Evolutionary conservation across 1,140 invertebrate species (phyloP).

Genomic region (Heliconius nattereri): DNA sequence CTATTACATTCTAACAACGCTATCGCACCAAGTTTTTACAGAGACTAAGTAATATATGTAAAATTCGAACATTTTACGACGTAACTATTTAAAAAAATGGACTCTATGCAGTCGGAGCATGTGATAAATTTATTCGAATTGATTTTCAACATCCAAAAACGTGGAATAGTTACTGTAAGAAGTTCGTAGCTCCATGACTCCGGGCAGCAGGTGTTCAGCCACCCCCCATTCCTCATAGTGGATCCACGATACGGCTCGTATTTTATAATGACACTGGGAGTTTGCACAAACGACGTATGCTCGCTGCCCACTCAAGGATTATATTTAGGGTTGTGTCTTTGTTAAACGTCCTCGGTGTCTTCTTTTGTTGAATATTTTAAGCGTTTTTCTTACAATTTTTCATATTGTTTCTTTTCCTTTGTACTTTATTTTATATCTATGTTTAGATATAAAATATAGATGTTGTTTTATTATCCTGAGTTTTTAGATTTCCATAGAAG

Average conservation of each 20-base stretch:
- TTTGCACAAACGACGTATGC: constrained; percentile 67
- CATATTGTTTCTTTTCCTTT: background rate
- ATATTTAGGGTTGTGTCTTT: constrained; percentile 50
- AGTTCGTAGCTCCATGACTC: constrained; percentile 40
- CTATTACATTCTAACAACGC: too few species aligned
- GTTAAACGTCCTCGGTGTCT: background rate
- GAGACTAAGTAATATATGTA: constrained; percentile 40
- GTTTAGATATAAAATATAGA: background rate
- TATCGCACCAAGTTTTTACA: constrained; percentile 30
- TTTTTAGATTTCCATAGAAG: too few species aligned
- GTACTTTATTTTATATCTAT: background rate
- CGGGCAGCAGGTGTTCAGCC: constrained; percentile 61
- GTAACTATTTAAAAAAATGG: constrained; percentile 39
- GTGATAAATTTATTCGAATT: constrained; percentile 57
- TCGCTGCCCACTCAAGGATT: constrained; percentile 68
- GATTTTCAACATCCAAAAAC: constrained; percentile 56
- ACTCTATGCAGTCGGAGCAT: constrained; percentile 38
- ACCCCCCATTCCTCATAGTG: constrained; percentile 73
- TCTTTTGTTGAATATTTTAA: constrained; percentile 13
- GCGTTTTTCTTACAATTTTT: background rate
- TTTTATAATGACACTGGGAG: constrained; percentile 73
- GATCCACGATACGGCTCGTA: constrained; percentile 67
- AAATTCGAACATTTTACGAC: constrained; percentile 40
- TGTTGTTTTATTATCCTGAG: background rate
- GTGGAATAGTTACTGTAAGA: constrained; percentile 37